phyloP scores from a whole-genome alignment of 2,113 vertebrate species.

The Ovis canadensis region DNA sequence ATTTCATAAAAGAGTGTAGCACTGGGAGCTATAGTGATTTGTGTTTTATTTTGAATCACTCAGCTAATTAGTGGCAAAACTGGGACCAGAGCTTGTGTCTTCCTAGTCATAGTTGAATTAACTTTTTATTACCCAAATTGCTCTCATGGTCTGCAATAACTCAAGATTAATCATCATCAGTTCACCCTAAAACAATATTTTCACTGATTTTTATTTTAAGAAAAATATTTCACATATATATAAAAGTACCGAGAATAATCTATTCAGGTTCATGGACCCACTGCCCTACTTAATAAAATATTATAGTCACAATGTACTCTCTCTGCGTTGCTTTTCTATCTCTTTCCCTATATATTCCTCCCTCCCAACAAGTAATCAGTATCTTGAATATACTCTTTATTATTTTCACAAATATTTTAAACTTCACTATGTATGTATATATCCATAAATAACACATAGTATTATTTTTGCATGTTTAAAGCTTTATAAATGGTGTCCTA shows the following conservation, averaged over 20 bases:
- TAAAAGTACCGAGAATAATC: slow-evolving; percentile 16
- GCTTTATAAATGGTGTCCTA: background rate
- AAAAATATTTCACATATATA: slow-evolving; percentile 23
- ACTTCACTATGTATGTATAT: background rate
- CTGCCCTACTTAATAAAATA: background rate
- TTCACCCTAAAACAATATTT: background rate
- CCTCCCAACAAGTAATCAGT: background rate
- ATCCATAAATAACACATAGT: background rate
- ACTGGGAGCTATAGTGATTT: background rate
- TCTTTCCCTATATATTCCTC: background rate
- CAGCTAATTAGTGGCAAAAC: background rate
- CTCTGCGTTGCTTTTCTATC: background rate
- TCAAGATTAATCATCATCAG: background rate
- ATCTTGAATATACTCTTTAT: background rate
- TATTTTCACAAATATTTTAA: slow-evolving; percentile 39
- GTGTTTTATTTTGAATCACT: background rate
- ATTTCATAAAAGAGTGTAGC: background rate
- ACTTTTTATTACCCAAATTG: background rate
- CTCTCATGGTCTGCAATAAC: background rate
- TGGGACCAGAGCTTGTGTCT: background rate
- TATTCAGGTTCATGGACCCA: background rate
- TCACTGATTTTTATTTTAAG: background rate
- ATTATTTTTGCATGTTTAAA: slow-evolving; percentile 23
- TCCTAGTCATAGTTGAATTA: background rate
- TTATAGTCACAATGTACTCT: background rate